A percentile compares a stretch with the other conserved stretches of the same genome.
Evolutionary conservation across 53 echinoderm and acorn worm genomes (phyloP).

Genomic region (Henricia sp.): DNA sequence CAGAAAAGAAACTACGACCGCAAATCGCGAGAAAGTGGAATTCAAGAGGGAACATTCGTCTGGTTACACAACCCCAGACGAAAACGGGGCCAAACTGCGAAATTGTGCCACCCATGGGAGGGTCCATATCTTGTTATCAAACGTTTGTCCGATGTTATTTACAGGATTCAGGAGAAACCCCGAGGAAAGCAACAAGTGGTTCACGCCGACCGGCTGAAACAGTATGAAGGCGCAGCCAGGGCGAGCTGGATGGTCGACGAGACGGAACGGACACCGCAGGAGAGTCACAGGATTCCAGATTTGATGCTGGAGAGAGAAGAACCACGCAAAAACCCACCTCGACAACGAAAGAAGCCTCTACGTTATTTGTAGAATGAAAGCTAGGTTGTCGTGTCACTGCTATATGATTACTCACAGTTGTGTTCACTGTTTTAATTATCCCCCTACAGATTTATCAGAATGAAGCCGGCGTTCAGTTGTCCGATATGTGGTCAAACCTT

Average conservation of each 20-base stretch:
- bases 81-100: slow-evolving; percentile 35
- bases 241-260: background rate
- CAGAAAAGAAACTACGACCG: slow-evolving; percentile 41
- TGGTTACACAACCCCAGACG: slow-evolving; percentile 54
- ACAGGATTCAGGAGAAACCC: slow-evolving; percentile 34
- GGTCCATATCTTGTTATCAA: slow-evolving; percentile 56
- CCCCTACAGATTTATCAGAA: background rate
- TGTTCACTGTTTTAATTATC: background rate
- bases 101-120: slow-evolving; percentile 39
- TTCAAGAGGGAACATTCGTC: slow-evolving; percentile 45
- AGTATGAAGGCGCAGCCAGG: slow-evolving; percentile 34
- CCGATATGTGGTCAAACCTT: background rate
- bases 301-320: background rate
- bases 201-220: slow-evolving; percentile 65
- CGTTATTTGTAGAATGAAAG: background rate
- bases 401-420: too few species aligned
- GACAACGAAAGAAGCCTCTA: background rate
- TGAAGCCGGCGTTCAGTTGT: background rate
- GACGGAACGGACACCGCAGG: background rate
- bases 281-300: background rate
- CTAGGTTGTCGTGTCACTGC: too few species aligned
- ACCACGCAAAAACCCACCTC: background rate
- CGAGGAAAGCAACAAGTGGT: slow-evolving; percentile 23
- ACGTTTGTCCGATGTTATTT: slow-evolving; percentile 50
- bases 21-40: background rate